Evolutionary conservation across 2,113 vertebrate genomes (phyloP).

Genomic region (Sciurus niger): DNA sequence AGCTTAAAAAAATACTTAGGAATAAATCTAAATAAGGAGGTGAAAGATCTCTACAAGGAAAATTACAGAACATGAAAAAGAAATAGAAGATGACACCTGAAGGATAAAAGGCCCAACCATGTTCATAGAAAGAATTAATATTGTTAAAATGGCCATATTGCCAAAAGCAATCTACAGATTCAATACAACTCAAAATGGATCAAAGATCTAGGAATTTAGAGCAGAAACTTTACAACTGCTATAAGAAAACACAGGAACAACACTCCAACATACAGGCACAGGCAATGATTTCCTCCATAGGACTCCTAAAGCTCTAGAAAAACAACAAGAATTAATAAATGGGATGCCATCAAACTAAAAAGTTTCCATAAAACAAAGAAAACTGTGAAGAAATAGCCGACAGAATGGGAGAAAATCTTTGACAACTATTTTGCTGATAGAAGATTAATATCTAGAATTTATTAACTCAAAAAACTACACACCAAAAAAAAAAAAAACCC

Average conservation of each 20-base stretch:
- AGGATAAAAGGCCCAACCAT: neutral
- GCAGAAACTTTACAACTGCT: neutral
- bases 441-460: neutral
- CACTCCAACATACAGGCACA: too few species aligned
- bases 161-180: too few species aligned
- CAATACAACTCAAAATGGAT: neutral
- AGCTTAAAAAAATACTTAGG: neutral
- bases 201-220: neutral
- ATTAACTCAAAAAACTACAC: neutral
- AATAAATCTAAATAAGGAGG: neutral
- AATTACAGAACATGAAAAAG: neutral
- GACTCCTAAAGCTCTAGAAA: neutral
- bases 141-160: neutral
- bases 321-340: neutral
- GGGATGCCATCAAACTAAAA: neutral
- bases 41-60: neutral
- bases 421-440: neutral
- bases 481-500: neutral
- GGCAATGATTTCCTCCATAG: too few species aligned
- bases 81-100: neutral
- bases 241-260: neutral
- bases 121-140: neutral
- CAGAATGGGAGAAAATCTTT: too few species aligned
- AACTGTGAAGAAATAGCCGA: neutral
- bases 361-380: neutral